Conservation (phyloP, 2,797 vertebrate species). For the Spinus pinus region DNA sequence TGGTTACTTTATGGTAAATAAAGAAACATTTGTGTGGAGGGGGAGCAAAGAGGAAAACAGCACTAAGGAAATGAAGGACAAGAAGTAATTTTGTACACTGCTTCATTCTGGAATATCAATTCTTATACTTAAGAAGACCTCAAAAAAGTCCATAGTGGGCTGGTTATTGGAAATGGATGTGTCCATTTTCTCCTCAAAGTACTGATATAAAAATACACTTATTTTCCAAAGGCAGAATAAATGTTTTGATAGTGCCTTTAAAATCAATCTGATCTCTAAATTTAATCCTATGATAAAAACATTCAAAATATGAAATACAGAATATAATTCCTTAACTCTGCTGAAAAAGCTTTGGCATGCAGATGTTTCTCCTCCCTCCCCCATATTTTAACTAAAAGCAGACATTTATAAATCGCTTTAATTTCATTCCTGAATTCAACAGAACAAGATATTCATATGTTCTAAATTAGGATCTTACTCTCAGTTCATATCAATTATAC, state of each 20-base stretch:
- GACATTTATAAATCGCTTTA: conserved; percentile 82
- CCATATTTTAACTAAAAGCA: conserved; percentile 73
- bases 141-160: neutral
- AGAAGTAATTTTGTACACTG: neutral
- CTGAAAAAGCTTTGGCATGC: conserved; percentile 68
- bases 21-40: neutral
- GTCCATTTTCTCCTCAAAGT: neutral
- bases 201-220: conserved; percentile 3
- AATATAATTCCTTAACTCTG: conserved; percentile 63
- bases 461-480: conserved; percentile 84
- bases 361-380: conserved; percentile 57
- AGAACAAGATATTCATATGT: conserved; percentile 84
- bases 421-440: conserved; percentile 81
- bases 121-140: neutral
- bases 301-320: conserved; percentile 63
- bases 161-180: neutral
- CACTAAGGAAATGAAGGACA: neutral
- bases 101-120: neutral
- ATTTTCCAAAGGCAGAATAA: conserved; percentile 59
- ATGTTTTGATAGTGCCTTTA: conserved; percentile 63
- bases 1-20: neutral
- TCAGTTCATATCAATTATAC: conserved; percentile 87
- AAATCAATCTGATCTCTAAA: conserved; percentile 62
- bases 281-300: conserved; percentile 67
- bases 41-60: neutral